These are phyloP conservation scores for Crypturellus tataupa DNA, from an alignment of 2,797 vertebrate species.

Conservation along the genomic window DNA sequence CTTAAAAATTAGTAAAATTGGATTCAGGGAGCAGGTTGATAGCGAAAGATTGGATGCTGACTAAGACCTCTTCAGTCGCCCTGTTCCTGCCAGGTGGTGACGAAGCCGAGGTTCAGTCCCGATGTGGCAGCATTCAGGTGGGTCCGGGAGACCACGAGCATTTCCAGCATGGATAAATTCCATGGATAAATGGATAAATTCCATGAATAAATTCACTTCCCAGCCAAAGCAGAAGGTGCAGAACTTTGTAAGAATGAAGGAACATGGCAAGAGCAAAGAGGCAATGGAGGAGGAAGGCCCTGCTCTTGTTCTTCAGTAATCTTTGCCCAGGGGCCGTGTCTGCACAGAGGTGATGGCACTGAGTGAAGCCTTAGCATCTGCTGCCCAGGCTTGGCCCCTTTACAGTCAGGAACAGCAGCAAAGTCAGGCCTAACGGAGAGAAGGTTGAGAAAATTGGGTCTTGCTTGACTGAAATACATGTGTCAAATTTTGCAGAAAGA, in stretches of 20 bases:
- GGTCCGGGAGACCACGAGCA: neutral
- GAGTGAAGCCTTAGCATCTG: neutral
- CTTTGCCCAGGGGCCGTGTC: neutral
- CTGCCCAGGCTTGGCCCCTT: neutral
- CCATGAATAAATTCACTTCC: neutral
- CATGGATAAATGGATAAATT: too few relatives aligned
- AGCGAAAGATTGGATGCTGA: neutral
- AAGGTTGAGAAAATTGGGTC: neutral
- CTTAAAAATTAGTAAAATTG: constrained; percentile 38
- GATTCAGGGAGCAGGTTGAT: neutral
- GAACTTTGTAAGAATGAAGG: neutral
- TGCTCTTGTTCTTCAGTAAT: neutral
- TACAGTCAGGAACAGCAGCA: neutral
- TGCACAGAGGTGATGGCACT: neutral
- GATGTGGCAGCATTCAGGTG: neutral
- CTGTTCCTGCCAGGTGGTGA: neutral
- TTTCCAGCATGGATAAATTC: neutral
- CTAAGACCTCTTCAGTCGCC: neutral
- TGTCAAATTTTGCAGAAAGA: neutral
- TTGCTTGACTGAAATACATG: neutral
- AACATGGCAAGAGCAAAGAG: neutral
- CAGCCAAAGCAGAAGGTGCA: neutral
- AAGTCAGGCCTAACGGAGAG: neutral
- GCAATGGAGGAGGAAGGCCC: neutral
- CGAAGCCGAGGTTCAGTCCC: neutral